Evolutionary conservation across 2,797 vertebrate species (phyloP).

Genomic region (Peromyscus attwateri): DNA sequence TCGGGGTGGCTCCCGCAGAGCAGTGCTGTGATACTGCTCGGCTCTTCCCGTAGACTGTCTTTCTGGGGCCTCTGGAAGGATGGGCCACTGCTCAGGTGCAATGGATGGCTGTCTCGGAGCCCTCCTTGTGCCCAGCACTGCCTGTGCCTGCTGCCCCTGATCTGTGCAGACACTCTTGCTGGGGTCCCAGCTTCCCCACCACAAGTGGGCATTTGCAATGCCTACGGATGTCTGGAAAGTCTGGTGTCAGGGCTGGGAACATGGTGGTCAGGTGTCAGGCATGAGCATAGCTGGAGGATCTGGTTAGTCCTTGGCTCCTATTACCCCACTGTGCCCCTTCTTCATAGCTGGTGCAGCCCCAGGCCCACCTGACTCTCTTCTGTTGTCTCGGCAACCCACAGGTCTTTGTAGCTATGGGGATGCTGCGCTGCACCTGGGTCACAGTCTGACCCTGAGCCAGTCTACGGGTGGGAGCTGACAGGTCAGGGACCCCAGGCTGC

Average conservation of each 20-base stretch:
- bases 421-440: background rate
- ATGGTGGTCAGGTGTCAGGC: background rate
- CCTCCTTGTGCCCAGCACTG: background rate
- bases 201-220: background rate
- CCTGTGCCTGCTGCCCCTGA: background rate
- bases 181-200: background rate
- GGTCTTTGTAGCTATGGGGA: background rate
- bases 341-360: background rate
- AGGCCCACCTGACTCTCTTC: conserved; percentile 19
- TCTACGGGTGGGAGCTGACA: background rate
- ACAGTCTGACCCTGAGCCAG: background rate
- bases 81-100: background rate
- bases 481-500: background rate
- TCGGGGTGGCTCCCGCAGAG: background rate
- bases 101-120: background rate
- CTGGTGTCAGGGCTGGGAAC: background rate
- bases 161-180: background rate
- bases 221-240: background rate
- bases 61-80: background rate
- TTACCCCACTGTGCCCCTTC: background rate
- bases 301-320: background rate
- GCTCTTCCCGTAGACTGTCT: background rate
- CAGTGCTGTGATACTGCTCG: background rate
- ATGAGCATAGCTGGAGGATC: background rate
- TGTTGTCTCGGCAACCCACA: background rate